A percentile compares a stretch with the other conserved stretches of the same genome.
phyloP scores from a whole-genome alignment of 2,888 invertebrate genomes.

The Phrixothrix hirtus region DNA sequence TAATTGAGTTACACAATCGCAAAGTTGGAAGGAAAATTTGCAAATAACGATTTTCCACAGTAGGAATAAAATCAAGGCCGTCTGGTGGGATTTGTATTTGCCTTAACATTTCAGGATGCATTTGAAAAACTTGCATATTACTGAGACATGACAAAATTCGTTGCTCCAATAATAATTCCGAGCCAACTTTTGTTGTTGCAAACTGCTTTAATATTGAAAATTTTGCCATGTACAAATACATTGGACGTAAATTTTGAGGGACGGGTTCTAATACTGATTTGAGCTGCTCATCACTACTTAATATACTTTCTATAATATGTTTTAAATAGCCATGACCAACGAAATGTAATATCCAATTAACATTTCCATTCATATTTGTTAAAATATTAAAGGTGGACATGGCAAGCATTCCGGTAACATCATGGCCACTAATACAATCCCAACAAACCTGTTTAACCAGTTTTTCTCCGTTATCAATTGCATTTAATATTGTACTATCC shows the following conservation, averaged over 20 bases:
- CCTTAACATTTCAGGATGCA: constrained; percentile 69
- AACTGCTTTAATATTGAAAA: constrained; percentile 77
- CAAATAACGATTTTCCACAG: constrained; percentile 72
- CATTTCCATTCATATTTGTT: constrained; percentile 72
- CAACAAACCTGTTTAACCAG: constrained; percentile 80
- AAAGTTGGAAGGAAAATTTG: constrained; percentile 83
- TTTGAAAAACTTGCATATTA: constrained; percentile 69
- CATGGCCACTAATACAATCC: constrained; percentile 86
- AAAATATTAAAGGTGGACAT: constrained; percentile 80
- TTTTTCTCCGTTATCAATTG: constrained; percentile 67
- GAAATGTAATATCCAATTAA: constrained; percentile 67
- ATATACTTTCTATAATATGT: constrained; percentile 79
- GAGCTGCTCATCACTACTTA: constrained; percentile 74
- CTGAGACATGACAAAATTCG: constrained; percentile 66
- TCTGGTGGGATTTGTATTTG: constrained; percentile 43
- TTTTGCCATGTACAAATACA: constrained; percentile 88
- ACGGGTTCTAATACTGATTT: constrained; percentile 67
- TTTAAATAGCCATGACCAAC: constrained; percentile 73
- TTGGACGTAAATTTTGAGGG: constrained; percentile 70
- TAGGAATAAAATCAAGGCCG: constrained; percentile 61
- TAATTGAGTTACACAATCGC: constrained; percentile 76
- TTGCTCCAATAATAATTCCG: constrained; percentile 65
- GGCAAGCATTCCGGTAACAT: constrained; percentile 87
- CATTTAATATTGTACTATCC: constrained; percentile 53
- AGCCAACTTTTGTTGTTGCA: constrained; percentile 69